A percentile compares a stretch with the other conserved stretches of the same genome.
Conservation (phyloP, 2,888 invertebrate genomes). For the Nemotelus nigrinus region DNA sequence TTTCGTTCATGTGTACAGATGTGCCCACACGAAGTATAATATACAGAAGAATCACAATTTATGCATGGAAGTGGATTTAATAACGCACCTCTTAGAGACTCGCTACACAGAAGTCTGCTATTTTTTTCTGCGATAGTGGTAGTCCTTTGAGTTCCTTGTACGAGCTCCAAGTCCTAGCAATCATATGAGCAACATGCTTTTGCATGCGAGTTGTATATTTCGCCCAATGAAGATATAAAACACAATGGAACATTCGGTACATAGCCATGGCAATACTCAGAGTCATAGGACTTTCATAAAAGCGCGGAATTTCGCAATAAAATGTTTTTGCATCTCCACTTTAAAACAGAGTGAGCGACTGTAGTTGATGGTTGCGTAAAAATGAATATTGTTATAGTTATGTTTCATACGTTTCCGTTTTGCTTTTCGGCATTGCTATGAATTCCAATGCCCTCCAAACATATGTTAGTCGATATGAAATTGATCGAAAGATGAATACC, state of each 20-base stretch:
- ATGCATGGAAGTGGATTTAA: conserved; percentile 55
- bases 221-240: conserved; percentile 39
- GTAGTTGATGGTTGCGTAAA: conserved; percentile 34
- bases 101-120: not conserved
- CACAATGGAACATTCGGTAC: conserved; percentile 27
- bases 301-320: conserved; percentile 30
- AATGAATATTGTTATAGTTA: conserved; percentile 46
- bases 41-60: conserved; percentile 51
- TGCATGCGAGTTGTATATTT: not conserved
- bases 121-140: not conserved
- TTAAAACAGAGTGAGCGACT: conserved; percentile 27
- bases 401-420: conserved; percentile 15
- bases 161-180: not conserved
- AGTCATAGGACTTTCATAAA: conserved; percentile 23
- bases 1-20: not conserved
- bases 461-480: not conserved
- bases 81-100: conserved; percentile 48
- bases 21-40: conserved; percentile 14
- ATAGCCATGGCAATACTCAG: not conserved
- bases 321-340: conserved; percentile 32
- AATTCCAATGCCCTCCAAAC: not conserved
- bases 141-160: no score
- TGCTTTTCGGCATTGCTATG: not conserved
- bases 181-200: not conserved
- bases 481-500: not conserved